Evolutionary conservation across 2,797 vertebrate species (phyloP), one percentile per base, ranked within the genome.

Genomic region (Rhodeus uyekii): DNA sequence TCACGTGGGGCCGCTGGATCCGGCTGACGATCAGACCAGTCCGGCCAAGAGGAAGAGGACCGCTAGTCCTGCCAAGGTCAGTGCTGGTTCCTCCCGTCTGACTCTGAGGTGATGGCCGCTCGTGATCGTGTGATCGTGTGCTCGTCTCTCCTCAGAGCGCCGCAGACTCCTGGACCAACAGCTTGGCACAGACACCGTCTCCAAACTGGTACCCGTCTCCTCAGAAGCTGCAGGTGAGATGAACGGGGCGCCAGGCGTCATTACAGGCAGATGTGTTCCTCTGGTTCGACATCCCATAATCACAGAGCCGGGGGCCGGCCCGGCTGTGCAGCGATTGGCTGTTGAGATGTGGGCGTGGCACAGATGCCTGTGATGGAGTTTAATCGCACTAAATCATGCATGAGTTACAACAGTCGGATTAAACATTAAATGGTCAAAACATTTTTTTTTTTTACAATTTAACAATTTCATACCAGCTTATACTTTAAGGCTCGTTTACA

Each of bases 21-120:
- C 97, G 94, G 93, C 94, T 90, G 97, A 98, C 91, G 93, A 95
- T 87, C 96, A 96, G 93, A 96, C 95, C 93, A 98, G 96, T 94
- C 96, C 96, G 89, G 97, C 96, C 94, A 99, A 98, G 95, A 97
- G 94, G 95, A 98, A 98, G 95, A 96, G 97, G 93, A 97, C 96
- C 87, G 96, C 96, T 94, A 98, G 96, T 95, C 97, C 97, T 90
- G 94, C 93, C 78, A 97, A 99, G 97, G 98, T 99, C 95, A 90
- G 90, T 42, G 68, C 58, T 76, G 9, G 2, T 24, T 27, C 39
- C 9, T 44, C 68, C 3, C 9, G 27, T 71, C 18, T 6, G 44
- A 46, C 2, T 2, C 42, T 32, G 27, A 22, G 12, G 1, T 32
- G 13, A 22, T 3, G 16, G 19, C 9, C n/a, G n/a, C n/a, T n/a